Conservation (phyloP, 2,797 vertebrate species). For the Myotis pilosus region DNA sequence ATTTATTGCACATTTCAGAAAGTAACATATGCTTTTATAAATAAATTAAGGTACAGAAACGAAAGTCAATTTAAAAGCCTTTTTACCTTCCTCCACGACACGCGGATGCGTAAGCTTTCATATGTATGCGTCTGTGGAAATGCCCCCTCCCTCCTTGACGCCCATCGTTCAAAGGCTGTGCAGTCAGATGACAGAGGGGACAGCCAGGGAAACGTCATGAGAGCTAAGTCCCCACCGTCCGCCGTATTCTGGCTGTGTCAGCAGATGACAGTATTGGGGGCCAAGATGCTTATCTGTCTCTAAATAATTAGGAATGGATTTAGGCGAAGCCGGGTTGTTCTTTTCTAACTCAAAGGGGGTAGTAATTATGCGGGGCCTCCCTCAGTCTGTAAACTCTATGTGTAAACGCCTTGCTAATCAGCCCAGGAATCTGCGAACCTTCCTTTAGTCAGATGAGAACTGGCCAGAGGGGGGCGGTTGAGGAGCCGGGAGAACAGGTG, state of each 20-base stretch:
- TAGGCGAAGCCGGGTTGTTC: background rate
- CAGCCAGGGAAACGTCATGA: background rate
- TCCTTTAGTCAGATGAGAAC: background rate
- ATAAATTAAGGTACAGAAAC: background rate
- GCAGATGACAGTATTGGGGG: background rate
- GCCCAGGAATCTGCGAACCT: background rate
- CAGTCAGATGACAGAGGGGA: background rate
- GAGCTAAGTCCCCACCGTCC: background rate
- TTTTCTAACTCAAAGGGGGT: background rate
- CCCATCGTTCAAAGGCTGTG: background rate
- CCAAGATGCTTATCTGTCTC: background rate
- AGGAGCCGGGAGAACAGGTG: background rate
- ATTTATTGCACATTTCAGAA: background rate
- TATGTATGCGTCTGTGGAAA: background rate
- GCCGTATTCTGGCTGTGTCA: background rate
- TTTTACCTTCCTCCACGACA: background rate
- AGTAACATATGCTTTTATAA: background rate
- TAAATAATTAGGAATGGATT: background rate
- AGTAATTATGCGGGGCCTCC: background rate
- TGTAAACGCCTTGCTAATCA: background rate
- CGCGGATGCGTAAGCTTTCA: background rate
- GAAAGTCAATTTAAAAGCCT: background rate
- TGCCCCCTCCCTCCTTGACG: background rate
- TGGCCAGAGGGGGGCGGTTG: background rate
- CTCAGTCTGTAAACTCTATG: background rate